Evolutionary conservation across 2,888 invertebrate species (phyloP).

Genomic region (Theodoxus fluviatilis): DNA sequence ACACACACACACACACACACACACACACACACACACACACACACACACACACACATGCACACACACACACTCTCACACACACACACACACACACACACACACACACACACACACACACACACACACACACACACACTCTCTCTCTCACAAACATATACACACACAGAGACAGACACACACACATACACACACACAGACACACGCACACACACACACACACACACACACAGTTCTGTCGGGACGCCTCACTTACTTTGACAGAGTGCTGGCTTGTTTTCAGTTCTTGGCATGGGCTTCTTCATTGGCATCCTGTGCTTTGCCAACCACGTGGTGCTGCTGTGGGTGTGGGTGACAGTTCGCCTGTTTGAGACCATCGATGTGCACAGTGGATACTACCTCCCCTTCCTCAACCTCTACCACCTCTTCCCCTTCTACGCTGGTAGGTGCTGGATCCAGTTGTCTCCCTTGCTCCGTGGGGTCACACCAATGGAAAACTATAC

Average conservation of each 20-base stretch:
- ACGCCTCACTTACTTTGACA: background rate
- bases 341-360: conserved; percentile 54
- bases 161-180: too few relatives aligned
- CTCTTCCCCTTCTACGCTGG: conserved; percentile 59
- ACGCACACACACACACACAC: too few relatives aligned
- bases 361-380: conserved; percentile 60
- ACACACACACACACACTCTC: too few relatives aligned
- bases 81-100: too few relatives aligned
- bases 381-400: conserved; percentile 58
- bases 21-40: too few relatives aligned
- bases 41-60: too few relatives aligned
- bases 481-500: background rate
- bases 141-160: too few relatives aligned
- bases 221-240: too few relatives aligned
- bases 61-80: too few relatives aligned
- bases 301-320: conserved; percentile 49
- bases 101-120: too few relatives aligned
- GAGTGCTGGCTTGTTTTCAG: conserved; percentile 36
- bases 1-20: too few relatives aligned
- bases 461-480: background rate
- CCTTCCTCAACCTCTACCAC: conserved; percentile 54
- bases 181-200: too few relatives aligned
- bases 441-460: conserved; percentile 35
- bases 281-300: conserved; percentile 57
- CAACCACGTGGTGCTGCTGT: conserved; percentile 53